Evolutionary conservation across 2,888 invertebrate species (phyloP), one percentile per base, ranked within the genome.

Genomic region (Gryllus longicercus): DNA sequence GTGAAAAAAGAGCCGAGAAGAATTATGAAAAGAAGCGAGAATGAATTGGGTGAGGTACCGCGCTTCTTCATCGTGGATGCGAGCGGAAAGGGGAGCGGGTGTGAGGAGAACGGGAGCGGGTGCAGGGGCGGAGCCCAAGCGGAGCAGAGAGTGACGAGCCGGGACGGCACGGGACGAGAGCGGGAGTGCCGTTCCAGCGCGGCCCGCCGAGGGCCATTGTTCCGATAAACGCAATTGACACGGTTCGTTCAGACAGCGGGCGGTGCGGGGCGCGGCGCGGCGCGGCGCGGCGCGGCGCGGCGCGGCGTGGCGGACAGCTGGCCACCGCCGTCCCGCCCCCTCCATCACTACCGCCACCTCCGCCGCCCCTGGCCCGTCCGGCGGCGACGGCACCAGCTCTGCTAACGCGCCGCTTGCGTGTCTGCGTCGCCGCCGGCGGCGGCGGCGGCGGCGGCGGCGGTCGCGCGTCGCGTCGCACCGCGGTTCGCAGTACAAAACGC

Each of bases 161-260:
- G 63, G 63, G 63, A 63, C 16, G 63, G 63, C 11, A 18, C 5
- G 63, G 18, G 63, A 3, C 16, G 16, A 63, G 63, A 11, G 4
- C 63, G 14, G 63, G 16, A 38, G 63, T 5, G 38, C 38, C 8
- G 38, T 38, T 8, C 38, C 38, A 1, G 38, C 38, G n/a, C 63
- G 63, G 63, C 63, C 63, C 63, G 63, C n/a, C 63, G n/a, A n/a
- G 14, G 16, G n/a, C 63, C 63, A 63, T 63, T 63, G 63, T 63
- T 63, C 63, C 63, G 63, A 63, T 63, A 63, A 63, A 63, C 63
- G 63, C 63, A 63, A 63, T 63, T 63, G 63, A 63, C 63, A 63
- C 63, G 63, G 63, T 63, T 63, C 63, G 63, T 63, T 63, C 63
- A 16, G 63, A 63, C 16, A 63, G 4, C n/a, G 16, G 4, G 63